A percentile compares a stretch with the other conserved stretches of the same genome.
These are phyloP conservation scores for Anaspis maculata DNA, from an alignment of 2,888 invertebrate genomes.

Conservation along the genomic window DNA sequence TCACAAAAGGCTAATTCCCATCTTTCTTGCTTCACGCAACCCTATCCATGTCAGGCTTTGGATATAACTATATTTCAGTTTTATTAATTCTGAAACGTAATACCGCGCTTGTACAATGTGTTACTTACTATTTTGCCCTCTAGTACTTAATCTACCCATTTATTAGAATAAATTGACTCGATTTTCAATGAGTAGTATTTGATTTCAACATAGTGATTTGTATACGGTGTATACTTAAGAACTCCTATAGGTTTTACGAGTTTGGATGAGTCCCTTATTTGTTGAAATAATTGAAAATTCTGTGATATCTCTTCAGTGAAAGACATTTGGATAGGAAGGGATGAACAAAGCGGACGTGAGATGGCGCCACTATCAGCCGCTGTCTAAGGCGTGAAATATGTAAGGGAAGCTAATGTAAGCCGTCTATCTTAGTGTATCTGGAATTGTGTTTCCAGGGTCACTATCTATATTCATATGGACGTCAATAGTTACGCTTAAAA, in stretches of 20 bases:
- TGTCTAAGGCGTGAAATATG: conserved; percentile 16
- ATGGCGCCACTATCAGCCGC: conserved; percentile 15
- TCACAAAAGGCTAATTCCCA: conserved; percentile 7
- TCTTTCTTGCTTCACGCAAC: conserved; percentile 6
- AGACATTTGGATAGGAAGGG: conserved; percentile 9
- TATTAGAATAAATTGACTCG: too few species aligned
- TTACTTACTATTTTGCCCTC: too few species aligned
- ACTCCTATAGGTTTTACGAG: too few species aligned
- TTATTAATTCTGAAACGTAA: conserved; percentile 10
- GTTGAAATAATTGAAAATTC: too few species aligned
- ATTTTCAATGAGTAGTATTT: too few species aligned
- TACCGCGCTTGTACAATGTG: conserved; percentile 3
- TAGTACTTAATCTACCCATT: too few species aligned
- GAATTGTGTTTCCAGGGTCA: conserved; percentile 10
- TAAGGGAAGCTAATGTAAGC: conserved; percentile 15
- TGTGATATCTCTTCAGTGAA: too few species aligned
- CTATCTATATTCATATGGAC: conserved; percentile 15
- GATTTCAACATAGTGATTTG: too few species aligned
- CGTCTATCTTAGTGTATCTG: conserved; percentile 21
- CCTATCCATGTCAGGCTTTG: too few species aligned
- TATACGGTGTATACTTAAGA: too few species aligned
- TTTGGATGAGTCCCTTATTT: too few species aligned
- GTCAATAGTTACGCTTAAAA: conserved; percentile 12
- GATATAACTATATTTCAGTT: conserved; percentile 7
- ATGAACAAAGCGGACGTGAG: conserved; percentile 7